These are phyloP conservation scores for Calcarius lapponicus DNA, from an alignment of 2,797 vertebrate species.

Conservation along the genomic window DNA sequence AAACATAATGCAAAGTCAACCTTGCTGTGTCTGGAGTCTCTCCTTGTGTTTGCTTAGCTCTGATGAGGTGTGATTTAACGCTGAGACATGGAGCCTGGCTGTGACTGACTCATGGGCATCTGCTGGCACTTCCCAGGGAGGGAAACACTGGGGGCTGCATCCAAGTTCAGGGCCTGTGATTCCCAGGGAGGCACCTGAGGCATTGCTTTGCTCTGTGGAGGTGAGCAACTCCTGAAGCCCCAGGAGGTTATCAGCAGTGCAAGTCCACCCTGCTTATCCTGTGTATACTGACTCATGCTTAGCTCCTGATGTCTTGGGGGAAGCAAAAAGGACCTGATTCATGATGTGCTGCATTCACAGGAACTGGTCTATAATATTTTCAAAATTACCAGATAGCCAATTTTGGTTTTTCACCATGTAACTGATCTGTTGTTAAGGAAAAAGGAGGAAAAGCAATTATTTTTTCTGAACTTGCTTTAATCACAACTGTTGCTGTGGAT, in stretches of 20 bases:
- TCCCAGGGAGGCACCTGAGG: not conserved
- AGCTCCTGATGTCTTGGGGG: not conserved
- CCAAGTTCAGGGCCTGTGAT: not conserved
- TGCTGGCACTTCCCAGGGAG: not conserved
- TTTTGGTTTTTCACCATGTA: not conserved
- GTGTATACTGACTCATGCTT: not conserved
- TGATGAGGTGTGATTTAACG: accelerated
- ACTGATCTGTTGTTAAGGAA: not conserved
- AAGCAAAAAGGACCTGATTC: not conserved
- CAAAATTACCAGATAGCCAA: not conserved
- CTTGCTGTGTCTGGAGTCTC: accelerated
- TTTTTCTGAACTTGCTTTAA: not conserved
- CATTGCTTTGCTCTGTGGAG: not conserved
- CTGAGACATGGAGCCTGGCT: not conserved
- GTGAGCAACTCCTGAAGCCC: not conserved
- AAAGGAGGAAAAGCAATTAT: not conserved
- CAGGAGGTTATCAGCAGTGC: not conserved
- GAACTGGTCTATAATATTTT: not conserved
- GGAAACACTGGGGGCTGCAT: accelerated
- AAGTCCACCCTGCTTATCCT: accelerated
- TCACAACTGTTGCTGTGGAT: not conserved
- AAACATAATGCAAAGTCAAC: not conserved
- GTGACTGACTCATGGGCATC: not conserved
- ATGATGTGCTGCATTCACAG: not conserved
- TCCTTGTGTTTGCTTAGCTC: not conserved